Conservation (phyloP, 1,140 invertebrate genomes). For the Littorina saxatilis region DNA sequence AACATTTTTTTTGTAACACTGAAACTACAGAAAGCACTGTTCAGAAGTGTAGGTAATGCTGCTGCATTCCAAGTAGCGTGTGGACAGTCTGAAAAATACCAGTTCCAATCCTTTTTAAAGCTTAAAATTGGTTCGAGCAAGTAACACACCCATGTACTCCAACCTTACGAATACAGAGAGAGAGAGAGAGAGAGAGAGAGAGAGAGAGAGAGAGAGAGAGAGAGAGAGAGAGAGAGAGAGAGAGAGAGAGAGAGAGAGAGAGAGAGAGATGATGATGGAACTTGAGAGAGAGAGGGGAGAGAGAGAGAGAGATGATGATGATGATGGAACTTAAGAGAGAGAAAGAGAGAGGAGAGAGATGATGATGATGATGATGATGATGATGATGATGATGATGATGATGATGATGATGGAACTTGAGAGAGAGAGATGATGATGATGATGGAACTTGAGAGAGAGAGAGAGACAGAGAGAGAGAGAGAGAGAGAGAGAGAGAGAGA, state of each 20-base stretch:
- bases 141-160: too few relatives aligned
- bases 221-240: not conserved
- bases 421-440: not conserved
- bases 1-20: too few relatives aligned
- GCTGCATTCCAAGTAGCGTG: too few relatives aligned
- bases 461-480: not conserved
- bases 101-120: too few relatives aligned
- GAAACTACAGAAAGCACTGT: too few relatives aligned
- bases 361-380: not conserved
- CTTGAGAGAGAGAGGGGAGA: not conserved
- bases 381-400: not conserved
- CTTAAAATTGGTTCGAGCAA: too few relatives aligned
- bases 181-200: too few relatives aligned
- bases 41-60: too few relatives aligned
- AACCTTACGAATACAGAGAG: too few relatives aligned
- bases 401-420: too few relatives aligned
- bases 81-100: too few relatives aligned
- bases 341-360: too few relatives aligned
- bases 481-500: slow-evolving; percentile 2
- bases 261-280: not conserved
- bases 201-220: not conserved
- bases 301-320: not conserved
- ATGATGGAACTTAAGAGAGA: not conserved
- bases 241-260: slow-evolving; percentile 12
- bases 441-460: not conserved